Conservation (phyloP, 2,113 vertebrate species). For the Cromileptes altivelis region DNA sequence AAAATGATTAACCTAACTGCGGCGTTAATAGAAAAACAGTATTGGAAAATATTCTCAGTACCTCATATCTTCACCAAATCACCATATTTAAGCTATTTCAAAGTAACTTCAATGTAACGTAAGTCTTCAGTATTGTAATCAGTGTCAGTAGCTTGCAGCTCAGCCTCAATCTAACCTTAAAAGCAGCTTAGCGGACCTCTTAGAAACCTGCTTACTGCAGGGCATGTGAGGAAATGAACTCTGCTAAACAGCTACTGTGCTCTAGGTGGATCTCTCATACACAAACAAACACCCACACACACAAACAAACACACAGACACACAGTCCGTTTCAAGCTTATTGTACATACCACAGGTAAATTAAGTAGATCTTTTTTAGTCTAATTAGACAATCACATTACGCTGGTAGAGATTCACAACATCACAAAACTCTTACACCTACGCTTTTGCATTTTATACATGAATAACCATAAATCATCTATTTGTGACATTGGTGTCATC, state of each 20-base stretch:
- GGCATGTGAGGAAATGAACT: slow-evolving; percentile 64
- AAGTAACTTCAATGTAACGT: slow-evolving; percentile 32
- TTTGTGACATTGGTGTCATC: background rate
- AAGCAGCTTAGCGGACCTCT: slow-evolving; percentile 83
- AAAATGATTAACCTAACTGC: slow-evolving; percentile 19
- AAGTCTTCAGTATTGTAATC: slow-evolving; percentile 41
- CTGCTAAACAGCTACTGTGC: slow-evolving; percentile 14
- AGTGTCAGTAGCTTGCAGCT: slow-evolving; percentile 53
- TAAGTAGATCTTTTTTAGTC: background rate
- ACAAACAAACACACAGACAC: too few relatives aligned
- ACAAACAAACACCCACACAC: background rate
- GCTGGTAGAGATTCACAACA: background rate
- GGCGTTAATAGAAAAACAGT: slow-evolving; percentile 21
- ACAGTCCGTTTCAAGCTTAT: background rate
- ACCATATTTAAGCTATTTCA: background rate
- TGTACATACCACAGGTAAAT: background rate
- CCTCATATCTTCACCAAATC: slow-evolving; percentile 9
- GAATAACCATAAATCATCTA: background rate
- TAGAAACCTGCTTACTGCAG: slow-evolving; percentile 78
- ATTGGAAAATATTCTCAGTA: slow-evolving; percentile 7
- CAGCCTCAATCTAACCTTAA: slow-evolving; percentile 71
- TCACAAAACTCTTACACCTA: background rate
- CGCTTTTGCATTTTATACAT: background rate
- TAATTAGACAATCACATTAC: background rate
- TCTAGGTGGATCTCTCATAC: slow-evolving; percentile 25